These are phyloP conservation scores for Agriopis aurantiaria DNA, from an alignment of 2,888 invertebrate genomes.

Conservation along the genomic window DNA sequence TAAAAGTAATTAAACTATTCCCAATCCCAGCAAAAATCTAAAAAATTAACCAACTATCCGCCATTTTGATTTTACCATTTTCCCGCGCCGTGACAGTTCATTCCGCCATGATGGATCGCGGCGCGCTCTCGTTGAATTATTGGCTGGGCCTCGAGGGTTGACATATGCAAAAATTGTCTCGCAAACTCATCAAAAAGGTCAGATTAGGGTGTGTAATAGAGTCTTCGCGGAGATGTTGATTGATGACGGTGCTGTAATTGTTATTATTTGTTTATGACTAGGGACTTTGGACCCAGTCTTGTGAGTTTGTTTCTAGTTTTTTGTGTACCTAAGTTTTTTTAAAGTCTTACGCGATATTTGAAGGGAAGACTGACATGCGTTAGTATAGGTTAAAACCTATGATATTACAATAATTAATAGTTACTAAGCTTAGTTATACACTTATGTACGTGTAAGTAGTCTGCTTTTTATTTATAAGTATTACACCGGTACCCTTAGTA, in stretches of 20 bases:
- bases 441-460: too few relatives aligned
- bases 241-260: conserved; percentile 47
- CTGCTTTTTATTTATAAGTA: too few relatives aligned
- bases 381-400: too few relatives aligned
- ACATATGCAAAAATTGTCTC: conserved; percentile 86
- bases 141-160: conserved; percentile 72
- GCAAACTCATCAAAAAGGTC: conserved; percentile 80
- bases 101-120: conserved; percentile 82
- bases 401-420: too few relatives aligned
- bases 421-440: too few relatives aligned
- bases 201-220: conserved; percentile 73
- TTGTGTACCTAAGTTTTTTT: conserved; percentile 1
- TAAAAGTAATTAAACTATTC: neutral
- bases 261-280: conserved; percentile 46
- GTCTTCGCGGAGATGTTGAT: conserved; percentile 56
- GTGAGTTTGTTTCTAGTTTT: neutral
- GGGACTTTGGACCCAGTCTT: conserved; percentile 29
- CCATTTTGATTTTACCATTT: conserved; percentile 74
- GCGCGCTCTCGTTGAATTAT: conserved; percentile 73
- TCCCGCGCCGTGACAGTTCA: conserved; percentile 79
- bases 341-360: neutral
- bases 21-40: neutral
- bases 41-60: conserved; percentile 47
- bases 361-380: too few relatives aligned
- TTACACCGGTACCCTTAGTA: too few relatives aligned